Base-by-base conservation (phyloP, 2,797 vertebrate species). In the Manis pentadactyla region DNA sequence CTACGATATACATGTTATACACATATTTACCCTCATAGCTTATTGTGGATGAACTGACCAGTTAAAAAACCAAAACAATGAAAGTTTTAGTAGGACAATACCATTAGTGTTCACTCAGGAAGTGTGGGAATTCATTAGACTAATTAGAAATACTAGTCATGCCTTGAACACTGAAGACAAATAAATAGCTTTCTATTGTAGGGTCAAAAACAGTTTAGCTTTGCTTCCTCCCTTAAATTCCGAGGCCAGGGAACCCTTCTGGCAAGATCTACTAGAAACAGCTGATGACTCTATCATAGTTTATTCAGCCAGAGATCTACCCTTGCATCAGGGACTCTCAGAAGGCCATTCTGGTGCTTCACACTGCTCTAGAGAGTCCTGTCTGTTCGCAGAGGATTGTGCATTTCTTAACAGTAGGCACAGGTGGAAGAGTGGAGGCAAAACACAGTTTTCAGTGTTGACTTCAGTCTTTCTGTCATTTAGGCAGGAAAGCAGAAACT, bases 71-170 rank as follows among this genome's bases (percentile, higher is more conserved):
- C 55, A 77, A 88, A 95, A 90, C 91, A 88, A 71, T 19, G 74
- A 27, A 81, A 79, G 66, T 89, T 91, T 95, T 90, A 95, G 85
- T 74, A 90, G 96, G 87, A 97, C 94, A 96, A 92, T 75, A 97
- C 92, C 96, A 96, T 96, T 84, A 97, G 93, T 97, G 95, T 97
- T 98, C 97, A 98, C 97, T 96, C 93, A 97, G 90, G 95, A 96
- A 94, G 84, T 86, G 89, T 96, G 90, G 96, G 96, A 69, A 49
- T 39, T 95, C 81, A 88, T 96, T 96, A 96, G 93, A 83, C 96
- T 93, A 84, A 97, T 98, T 96, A 94, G 97, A 97, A 98, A 98
- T 85, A 98, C 29, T 11, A 95, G 93, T 97, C 97, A 98, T 96
- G 96, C 95, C 97, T 94, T 96, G 97, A 98, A 98, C 97, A 98